Evolutionary conservation across 1,140 invertebrate genomes (phyloP).

Genomic region (Lordiphosa clarofinis): DNA sequence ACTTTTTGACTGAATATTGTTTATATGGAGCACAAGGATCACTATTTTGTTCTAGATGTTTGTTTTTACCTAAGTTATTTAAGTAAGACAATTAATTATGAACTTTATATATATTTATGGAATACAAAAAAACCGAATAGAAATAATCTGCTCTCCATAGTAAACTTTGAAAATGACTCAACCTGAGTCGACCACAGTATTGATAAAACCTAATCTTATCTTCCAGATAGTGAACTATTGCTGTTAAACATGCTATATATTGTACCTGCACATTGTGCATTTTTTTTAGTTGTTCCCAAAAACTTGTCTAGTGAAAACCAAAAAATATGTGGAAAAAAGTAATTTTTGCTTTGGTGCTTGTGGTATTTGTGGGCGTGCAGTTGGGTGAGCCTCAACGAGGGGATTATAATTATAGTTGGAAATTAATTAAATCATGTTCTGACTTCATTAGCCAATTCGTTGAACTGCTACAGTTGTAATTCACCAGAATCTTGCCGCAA

Average conservation of each 20-base stretch:
- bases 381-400: constrained; percentile 29
- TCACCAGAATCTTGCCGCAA: constrained; percentile 6
- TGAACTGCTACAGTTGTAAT: constrained; percentile 44
- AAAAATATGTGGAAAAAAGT: constrained; percentile 44
- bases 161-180: no score
- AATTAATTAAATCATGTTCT: neutral
- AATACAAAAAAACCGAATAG: no score
- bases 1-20: no score
- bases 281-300: constrained; percentile 15
- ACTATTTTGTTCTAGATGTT: no score
- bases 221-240: no score
- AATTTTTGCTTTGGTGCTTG: constrained; percentile 31
- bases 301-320: neutral
- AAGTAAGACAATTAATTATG: no score
- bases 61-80: no score
- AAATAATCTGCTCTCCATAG: no score
- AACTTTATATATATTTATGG: no score
- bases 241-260: constrained; percentile 10
- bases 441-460: constrained; percentile 22
- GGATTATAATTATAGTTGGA: neutral
- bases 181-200: no score
- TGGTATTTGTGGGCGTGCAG: constrained; percentile 35
- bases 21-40: no score
- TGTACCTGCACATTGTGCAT: neutral
- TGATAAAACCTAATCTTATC: no score